These are phyloP conservation scores for Trissonchulus sp. DNA, from an alignment of 2,888 invertebrate genomes.

Conservation along the genomic window DNA sequence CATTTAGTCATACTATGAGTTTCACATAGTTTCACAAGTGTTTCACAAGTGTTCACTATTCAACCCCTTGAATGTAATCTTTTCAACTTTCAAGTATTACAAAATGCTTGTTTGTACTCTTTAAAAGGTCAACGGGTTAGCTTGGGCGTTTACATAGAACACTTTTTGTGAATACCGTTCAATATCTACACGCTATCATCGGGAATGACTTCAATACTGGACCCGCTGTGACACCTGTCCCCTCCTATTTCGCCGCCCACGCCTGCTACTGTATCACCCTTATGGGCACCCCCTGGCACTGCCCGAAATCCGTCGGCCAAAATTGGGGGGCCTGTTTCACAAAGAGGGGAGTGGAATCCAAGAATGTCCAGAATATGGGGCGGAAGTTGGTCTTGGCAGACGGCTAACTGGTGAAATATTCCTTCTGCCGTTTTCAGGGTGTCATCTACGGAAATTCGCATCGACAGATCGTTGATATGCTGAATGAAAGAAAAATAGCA, in stretches of 20 bases:
- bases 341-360: conserved; percentile 34
- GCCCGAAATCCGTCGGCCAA: neutral
- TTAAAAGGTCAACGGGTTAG: too few relatives aligned
- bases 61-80: too few relatives aligned
- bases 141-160: too few relatives aligned
- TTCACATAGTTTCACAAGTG: too few relatives aligned
- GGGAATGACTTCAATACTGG: conserved; percentile 24
- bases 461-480: conserved; percentile 91
- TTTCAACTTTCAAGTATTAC: too few relatives aligned
- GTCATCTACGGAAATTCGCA: conserved; percentile 73
- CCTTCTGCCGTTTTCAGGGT: conserved; percentile 81
- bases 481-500: too few relatives aligned
- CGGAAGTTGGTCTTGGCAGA: conserved; percentile 47
- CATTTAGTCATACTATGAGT: too few relatives aligned
- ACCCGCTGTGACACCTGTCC: neutral
- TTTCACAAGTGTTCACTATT: too few relatives aligned
- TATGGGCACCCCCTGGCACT: neutral
- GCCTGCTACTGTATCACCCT: neutral
- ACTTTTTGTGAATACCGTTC: too few relatives aligned
- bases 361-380: conserved; percentile 42
- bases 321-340: neutral
- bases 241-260: neutral
- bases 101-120: too few relatives aligned
- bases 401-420: conserved; percentile 74
- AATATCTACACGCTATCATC: too few relatives aligned